phyloP scores from a whole-genome alignment of 2,797 vertebrate genomes.

The Fistularia tabacaria region DNA sequence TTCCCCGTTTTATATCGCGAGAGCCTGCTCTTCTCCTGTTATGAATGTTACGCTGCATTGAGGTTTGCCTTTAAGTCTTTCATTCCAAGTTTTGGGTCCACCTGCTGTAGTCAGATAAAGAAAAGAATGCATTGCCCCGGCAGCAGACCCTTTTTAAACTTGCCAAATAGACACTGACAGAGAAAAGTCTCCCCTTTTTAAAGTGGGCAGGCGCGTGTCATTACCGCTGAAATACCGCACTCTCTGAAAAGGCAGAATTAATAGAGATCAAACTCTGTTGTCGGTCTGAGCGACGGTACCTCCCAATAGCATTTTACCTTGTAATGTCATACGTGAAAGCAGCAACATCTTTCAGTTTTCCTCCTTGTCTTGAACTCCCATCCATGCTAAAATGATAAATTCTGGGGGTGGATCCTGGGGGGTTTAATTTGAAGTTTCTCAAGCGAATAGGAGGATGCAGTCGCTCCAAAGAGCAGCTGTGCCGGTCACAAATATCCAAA shows the following conservation, averaged over 20 bases:
- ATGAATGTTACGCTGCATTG: conserved; percentile 63
- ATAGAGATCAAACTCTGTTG: conserved; percentile 6
- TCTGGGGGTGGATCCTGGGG: too few species aligned
- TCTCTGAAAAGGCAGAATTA: too few species aligned
- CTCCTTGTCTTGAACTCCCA: not conserved
- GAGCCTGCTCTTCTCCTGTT: conserved; percentile 62
- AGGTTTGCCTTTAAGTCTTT: conserved; percentile 47
- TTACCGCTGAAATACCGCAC: too few species aligned
- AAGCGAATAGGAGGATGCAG: conserved; percentile 20
- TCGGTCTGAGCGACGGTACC: conserved; percentile 23
- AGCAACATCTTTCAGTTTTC: conserved; percentile 14
- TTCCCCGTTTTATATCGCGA: conserved; percentile 61
- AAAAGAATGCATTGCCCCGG: conserved; percentile 19
- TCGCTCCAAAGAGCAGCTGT: conserved; percentile 30
- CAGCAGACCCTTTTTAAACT: conserved; percentile 32
- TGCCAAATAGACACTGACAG: conserved; percentile 14
- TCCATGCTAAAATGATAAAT: not conserved
- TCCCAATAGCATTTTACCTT: conserved; percentile 34
- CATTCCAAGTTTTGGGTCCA: conserved; percentile 61
- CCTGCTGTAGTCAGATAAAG: conserved; percentile 51
- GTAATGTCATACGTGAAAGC: conserved; percentile 25
- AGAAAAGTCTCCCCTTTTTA: too few species aligned
- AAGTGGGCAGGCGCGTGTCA: too few species aligned
- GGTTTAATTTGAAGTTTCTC: too few species aligned
- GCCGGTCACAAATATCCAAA: conserved; percentile 15